Conservation (phyloP, 2,888 invertebrate genomes). For the Chromoteleia sp. region DNA sequence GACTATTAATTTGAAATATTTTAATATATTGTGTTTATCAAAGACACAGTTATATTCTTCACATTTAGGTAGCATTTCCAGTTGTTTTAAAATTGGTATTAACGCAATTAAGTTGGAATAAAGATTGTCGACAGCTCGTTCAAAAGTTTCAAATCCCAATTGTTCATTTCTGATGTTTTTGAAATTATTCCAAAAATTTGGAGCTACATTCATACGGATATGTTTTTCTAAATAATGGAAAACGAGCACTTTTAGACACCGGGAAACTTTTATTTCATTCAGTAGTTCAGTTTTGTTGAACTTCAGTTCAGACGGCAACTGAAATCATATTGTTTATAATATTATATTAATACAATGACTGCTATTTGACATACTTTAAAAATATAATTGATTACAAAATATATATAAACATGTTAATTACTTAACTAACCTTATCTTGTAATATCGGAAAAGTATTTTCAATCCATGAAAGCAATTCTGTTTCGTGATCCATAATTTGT, state of each 20-base stretch:
- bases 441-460: conserved; percentile 32
- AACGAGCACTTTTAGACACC: conserved; percentile 44
- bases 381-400: not conserved
- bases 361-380: too few relatives aligned
- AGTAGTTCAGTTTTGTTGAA: conserved; percentile 31
- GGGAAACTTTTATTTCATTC: conserved; percentile 5
- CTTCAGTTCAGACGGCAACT: conserved; percentile 32
- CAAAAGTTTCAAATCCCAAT: conserved; percentile 88
- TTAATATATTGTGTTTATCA: conserved; percentile 86
- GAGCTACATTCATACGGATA: conserved; percentile 87
- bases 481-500: conserved; percentile 23
- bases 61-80: conserved; percentile 85
- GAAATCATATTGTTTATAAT: not conserved
- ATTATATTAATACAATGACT: too few relatives aligned
- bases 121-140: conserved; percentile 88
- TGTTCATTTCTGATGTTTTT: conserved; percentile 85
- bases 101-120: conserved; percentile 87
- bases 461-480: conserved; percentile 21
- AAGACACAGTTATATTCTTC: conserved; percentile 83
- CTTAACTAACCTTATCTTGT: conserved; percentile 29
- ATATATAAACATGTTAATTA: too few relatives aligned
- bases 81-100: conserved; percentile 86
- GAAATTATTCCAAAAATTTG: conserved; percentile 89
- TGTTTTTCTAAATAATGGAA: conserved; percentile 86
- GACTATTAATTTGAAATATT: conserved; percentile 88